phyloP scores from a whole-genome alignment of 2,113 vertebrate genomes.

The Bos taurus region ARS-UCD2.0 NC_037340.1:38881001-38881500 shows the following conservation, averaged over 20 bases:
- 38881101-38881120: neutral
- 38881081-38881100: neutral
- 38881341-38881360: neutral
- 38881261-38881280: neutral
- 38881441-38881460: neutral
- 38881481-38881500: neutral
- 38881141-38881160: neutral
- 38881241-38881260: neutral
- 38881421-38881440: neutral
- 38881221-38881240: neutral
- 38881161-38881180: neutral
- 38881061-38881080: neutral
- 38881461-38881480: neutral
- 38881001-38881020: neutral
- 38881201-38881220: neutral
- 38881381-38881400: neutral
- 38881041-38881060: neutral
- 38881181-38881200: neutral
- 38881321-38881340: neutral
- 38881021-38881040: neutral
- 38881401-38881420: neutral
- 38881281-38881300: neutral
- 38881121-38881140: neutral
- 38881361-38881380: neutral
- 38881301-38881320: neutral